Evolutionary conservation across 2,797 vertebrate genomes (phyloP).

Genomic region (Gadopsis marmoratus): DNA sequence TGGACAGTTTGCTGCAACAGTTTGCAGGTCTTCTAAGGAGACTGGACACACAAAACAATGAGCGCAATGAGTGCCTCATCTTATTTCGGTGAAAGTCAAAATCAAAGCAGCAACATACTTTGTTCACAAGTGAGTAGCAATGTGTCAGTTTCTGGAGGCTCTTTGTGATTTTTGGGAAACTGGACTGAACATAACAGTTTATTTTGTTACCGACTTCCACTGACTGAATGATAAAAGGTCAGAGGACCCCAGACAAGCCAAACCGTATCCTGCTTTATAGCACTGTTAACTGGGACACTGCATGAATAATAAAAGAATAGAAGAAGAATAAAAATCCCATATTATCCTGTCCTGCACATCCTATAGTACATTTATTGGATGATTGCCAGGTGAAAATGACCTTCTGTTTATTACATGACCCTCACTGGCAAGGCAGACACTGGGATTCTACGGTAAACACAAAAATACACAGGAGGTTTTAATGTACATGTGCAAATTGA

Average conservation of each 20-base stretch:
- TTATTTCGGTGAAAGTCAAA: conserved; percentile 42
- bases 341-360: conserved; percentile 17
- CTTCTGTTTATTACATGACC: not conserved
- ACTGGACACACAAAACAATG: conserved; percentile 21
- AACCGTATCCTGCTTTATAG: conserved; percentile 13
- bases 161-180: conserved; percentile 30
- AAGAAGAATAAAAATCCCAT: not conserved
- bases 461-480: not conserved
- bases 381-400: conserved; percentile 5
- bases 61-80: conserved; percentile 10
- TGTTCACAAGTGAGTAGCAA: conserved; percentile 18
- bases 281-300: not conserved
- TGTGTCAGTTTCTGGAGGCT: conserved; percentile 32
- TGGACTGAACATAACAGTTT: conserved; percentile 60
- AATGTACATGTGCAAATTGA: not conserved
- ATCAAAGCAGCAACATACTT: conserved; percentile 46
- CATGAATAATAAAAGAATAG: conserved; percentile 26
- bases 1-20: too few relatives aligned
- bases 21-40: conserved; percentile 20
- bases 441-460: not conserved
- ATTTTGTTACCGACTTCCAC: conserved; percentile 33
- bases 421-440: not conserved
- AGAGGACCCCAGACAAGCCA: conserved; percentile 7
- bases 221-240: conserved; percentile 44
- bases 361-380: conserved; percentile 15